Conservation (phyloP, 2,797 vertebrate species). For the Chelonia mydas region DNA sequence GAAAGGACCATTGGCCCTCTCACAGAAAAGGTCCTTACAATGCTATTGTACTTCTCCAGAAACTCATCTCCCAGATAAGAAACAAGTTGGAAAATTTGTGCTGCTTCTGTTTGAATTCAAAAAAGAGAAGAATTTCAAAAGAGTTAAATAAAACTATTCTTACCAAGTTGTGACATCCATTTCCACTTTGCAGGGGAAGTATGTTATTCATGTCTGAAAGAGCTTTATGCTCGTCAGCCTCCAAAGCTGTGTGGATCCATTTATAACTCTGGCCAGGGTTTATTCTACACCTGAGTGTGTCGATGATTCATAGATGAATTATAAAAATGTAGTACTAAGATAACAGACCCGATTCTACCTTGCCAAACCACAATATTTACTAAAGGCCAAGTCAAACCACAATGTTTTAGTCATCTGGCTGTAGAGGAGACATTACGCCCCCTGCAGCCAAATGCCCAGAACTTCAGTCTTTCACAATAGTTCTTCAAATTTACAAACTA, state of each 20-base stretch:
- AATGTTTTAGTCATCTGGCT: background rate
- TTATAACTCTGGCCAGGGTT: background rate
- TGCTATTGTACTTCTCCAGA: background rate
- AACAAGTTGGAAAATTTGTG: rapidly evolving
- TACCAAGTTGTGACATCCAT: background rate
- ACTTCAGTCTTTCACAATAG: background rate
- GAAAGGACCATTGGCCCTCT: background rate
- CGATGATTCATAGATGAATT: background rate
- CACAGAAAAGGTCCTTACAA: background rate
- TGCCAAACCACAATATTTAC: background rate
- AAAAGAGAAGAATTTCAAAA: background rate
- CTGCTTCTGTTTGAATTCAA: background rate
- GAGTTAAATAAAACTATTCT: background rate
- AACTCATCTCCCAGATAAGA: background rate
- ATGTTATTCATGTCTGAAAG: background rate
- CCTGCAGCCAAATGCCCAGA: background rate
- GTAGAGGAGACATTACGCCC: background rate
- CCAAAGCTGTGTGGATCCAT: background rate
- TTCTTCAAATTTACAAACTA: background rate
- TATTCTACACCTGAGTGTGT: background rate
- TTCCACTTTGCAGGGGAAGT: background rate
- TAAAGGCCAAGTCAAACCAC: background rate
- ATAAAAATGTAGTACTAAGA: background rate
- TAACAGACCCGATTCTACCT: background rate
- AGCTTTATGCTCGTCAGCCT: no score